phyloP scores from a whole-genome alignment of 2,113 vertebrate genomes.

The Catharus bicknelli region DNA sequence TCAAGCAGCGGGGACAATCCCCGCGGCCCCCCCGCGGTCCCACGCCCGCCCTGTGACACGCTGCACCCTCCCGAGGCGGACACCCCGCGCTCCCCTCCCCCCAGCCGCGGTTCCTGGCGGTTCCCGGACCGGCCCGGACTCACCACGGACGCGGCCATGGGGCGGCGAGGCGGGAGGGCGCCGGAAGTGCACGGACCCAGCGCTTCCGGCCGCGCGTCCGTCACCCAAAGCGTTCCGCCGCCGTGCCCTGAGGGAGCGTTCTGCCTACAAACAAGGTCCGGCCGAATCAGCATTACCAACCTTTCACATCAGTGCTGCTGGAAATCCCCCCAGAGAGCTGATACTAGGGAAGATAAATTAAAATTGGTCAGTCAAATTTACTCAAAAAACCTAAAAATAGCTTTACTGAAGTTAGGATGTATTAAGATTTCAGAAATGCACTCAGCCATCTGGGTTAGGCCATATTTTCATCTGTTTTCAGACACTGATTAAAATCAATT shows the following conservation, averaged over 20 bases:
- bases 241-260: neutral
- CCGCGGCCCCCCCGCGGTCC: too few species aligned
- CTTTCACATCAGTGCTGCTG: neutral
- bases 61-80: neutral
- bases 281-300: accelerated
- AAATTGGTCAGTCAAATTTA: neutral
- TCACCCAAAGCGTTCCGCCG: neutral
- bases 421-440: neutral
- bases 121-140: neutral
- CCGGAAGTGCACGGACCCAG: neutral
- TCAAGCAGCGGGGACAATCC: neutral
- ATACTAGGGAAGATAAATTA: neutral
- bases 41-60: too few species aligned
- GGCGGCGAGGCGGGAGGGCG: neutral
- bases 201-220: neutral
- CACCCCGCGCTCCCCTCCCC: neutral
- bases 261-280: neutral
- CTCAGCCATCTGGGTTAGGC: neutral
- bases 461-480: neutral
- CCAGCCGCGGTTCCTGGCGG: neutral
- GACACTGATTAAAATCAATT: neutral
- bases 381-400: neutral
- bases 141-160: slow-evolving; percentile 34
- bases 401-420: neutral
- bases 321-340: neutral